These are phyloP conservation scores for Paratrypauchen microcephalus DNA, from an alignment of 2,797 vertebrate genomes.

Conservation along the genomic window DNA sequence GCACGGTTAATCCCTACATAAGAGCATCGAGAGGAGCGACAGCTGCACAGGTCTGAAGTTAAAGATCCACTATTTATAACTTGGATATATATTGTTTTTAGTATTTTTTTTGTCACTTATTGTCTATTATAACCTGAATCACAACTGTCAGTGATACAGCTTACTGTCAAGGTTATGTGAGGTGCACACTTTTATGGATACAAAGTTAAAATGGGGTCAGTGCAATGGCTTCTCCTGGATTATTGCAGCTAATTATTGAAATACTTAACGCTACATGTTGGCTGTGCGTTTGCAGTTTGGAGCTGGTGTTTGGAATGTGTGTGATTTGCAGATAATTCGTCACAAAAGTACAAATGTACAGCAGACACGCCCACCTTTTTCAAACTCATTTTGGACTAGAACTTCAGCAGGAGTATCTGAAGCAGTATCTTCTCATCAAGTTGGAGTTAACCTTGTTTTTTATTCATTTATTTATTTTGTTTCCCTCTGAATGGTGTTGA, in stretches of 20 bases:
- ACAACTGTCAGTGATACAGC: neutral
- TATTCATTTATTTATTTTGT: no score
- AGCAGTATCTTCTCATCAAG: no score
- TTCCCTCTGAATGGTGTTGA: no score
- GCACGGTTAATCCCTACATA: slow-evolving; percentile 19
- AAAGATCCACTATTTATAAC: neutral
- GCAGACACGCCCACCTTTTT: neutral
- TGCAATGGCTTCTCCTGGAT: neutral
- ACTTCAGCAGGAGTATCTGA: no score
- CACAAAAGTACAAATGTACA: neutral
- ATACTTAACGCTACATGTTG: neutral
- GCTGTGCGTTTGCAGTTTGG: neutral
- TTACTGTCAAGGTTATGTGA: neutral
- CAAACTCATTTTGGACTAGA: neutral
- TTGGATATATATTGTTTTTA: no score
- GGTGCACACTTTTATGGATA: neutral
- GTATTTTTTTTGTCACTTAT: neutral
- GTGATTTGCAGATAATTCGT: neutral
- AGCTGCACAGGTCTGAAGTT: slow-evolving; percentile 36
- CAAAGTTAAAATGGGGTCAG: neutral
- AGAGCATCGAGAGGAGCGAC: slow-evolving; percentile 37
- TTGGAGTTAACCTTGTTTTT: no score
- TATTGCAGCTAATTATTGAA: neutral
- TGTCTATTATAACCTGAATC: neutral
- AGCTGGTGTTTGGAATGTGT: neutral